A percentile compares a stretch with the other conserved stretches of the same genome.
These are phyloP conservation scores for Fragum whitleyi DNA, from an alignment of 2,888 invertebrate species.

Conservation along the genomic window DNA sequence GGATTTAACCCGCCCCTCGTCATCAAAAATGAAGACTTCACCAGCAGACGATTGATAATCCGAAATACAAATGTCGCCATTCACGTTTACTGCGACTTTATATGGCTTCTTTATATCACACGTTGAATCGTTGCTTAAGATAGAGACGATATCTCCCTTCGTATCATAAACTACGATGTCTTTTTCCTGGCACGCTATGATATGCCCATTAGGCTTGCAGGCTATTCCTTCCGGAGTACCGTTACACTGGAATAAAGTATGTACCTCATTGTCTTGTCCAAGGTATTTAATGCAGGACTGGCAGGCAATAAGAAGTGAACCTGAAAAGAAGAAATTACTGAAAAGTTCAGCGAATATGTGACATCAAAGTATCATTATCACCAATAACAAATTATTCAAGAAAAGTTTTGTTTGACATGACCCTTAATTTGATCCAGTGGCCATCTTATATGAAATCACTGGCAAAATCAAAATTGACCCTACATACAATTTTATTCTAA, in stretches of 20 bases:
- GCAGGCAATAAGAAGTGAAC: conserved; percentile 55
- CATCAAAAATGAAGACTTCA: conserved; percentile 59
- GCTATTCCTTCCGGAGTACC: conserved; percentile 53
- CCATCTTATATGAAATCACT: no score
- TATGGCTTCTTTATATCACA: conserved; percentile 61
- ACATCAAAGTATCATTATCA: no score
- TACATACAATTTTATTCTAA: no score
- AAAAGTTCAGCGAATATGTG: no score
- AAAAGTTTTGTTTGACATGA: no score
- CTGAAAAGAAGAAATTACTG: neutral
- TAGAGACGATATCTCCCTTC: conserved; percentile 29
- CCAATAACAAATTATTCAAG: no score
- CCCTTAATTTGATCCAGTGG: no score
- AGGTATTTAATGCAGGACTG: conserved; percentile 45
- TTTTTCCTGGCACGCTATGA: conserved; percentile 43
- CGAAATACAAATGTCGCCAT: conserved; percentile 62
- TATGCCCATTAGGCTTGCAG: conserved; percentile 41
- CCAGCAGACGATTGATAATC: conserved; percentile 60
- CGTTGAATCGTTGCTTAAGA: conserved; percentile 23
- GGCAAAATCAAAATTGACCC: no score
- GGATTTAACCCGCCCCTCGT: conserved; percentile 42
- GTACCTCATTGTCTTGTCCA: conserved; percentile 21
- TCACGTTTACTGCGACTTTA: conserved; percentile 54
- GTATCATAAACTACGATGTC: conserved; percentile 34
- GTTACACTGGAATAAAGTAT: conserved; percentile 45